These are phyloP conservation scores for Rhagonycha fulva DNA, from an alignment of 2,888 invertebrate species.

Conservation along the genomic window DNA sequence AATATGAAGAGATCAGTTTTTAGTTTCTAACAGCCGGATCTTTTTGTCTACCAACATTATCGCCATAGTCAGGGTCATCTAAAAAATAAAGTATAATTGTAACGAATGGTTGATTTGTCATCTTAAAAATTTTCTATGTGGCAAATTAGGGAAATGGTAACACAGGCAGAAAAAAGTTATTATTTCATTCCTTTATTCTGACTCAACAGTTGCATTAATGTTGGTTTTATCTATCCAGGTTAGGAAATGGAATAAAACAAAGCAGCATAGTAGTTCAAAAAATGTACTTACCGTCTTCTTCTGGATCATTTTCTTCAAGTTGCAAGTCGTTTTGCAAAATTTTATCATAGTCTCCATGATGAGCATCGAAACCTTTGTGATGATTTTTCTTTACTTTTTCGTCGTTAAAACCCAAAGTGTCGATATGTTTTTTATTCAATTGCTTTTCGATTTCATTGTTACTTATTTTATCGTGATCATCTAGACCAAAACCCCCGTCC, in stretches of 20 bases:
- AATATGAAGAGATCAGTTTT: slow-evolving; percentile 5
- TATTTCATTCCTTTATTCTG: too few relatives aligned
- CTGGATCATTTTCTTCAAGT: slow-evolving; percentile 35
- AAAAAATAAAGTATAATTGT: slow-evolving; percentile 22
- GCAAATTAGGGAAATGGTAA: not conserved
- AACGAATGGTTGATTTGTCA: too few relatives aligned
- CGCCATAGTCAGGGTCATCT: slow-evolving; percentile 59
- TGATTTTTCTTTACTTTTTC: slow-evolving; percentile 22
- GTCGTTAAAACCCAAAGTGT: slow-evolving; percentile 35
- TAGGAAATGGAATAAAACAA: not conserved
- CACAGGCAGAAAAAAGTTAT: not conserved
- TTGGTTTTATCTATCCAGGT: not conserved
- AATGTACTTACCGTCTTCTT: slow-evolving; percentile 55
- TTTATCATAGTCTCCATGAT: slow-evolving; percentile 44
- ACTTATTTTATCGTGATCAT: slow-evolving; percentile 18
- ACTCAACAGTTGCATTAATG: too few relatives aligned
- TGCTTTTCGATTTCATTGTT: slow-evolving; percentile 39
- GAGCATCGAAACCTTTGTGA: slow-evolving; percentile 36
- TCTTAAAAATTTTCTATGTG: too few relatives aligned
- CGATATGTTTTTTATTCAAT: slow-evolving; percentile 38
- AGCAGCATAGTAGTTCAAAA: not conserved
- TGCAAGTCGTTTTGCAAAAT: slow-evolving; percentile 40
- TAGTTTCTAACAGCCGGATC: slow-evolving; percentile 58
- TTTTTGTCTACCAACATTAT: slow-evolving; percentile 53
- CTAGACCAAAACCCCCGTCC: slow-evolving; percentile 27